Evolutionary conservation across 2,797 vertebrate species (phyloP), one percentile per base, ranked within the genome.

Genomic region (Orientallactaga sibirica): DNA sequence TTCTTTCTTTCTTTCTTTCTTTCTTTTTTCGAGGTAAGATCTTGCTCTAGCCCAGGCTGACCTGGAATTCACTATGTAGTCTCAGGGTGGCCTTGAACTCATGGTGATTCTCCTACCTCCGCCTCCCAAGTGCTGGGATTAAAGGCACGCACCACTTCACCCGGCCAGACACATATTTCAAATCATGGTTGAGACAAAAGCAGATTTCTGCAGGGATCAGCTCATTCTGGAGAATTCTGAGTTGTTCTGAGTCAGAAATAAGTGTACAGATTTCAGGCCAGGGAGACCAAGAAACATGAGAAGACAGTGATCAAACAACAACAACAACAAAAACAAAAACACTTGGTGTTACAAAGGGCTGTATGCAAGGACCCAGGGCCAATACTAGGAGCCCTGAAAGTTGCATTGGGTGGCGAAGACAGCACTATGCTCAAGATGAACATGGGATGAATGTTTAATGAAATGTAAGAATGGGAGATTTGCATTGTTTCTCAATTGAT

Each of bases 371-470:
- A 55, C 71, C 1, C 2, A 6, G 61, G 11, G 25, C 15, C 8
- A 20, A 75, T 71, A 33, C 10, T 29, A 33, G 1, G 1, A 48
- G n/a, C 19, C 52, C 41, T 75, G 22, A 52, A 86, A 52, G 27
- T 0, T 0, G 0, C 0, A 4, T 9, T 3, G 8, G 2, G 10
- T 0, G 8, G 18, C 0, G 0, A 24, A 37, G 90, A 70, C 0
- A 0, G 4, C 0, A 0, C 2, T 27, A 5, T 1, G 20, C 14
- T 0, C 0, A 52, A 79, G 87, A 37, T 0, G 18, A 27, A 8
- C 0, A 0, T 0, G 0, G 67, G 20, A 70, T 33, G 8, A 1
- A 27, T 52, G 68, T n/a, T 66, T 73, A 83, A 61, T 1, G 48
- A 83, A 80, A 80, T 0, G 11, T 5, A 67, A 62, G 73, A 43